These are phyloP conservation scores for Lordiphosa collinella DNA, from an alignment of 1,140 invertebrate species.

Conservation along the genomic window DNA sequence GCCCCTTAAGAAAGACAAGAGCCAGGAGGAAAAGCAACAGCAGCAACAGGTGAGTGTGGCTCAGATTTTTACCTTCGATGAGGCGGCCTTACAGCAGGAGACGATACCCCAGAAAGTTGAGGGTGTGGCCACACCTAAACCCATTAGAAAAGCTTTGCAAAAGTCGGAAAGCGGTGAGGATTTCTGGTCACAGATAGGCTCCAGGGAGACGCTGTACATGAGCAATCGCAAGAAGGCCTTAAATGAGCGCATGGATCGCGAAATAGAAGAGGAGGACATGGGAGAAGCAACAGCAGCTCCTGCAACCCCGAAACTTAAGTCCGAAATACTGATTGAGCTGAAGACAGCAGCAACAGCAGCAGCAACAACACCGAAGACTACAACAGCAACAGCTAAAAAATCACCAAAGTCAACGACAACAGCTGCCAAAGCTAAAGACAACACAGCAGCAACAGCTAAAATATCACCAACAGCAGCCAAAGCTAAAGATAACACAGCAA, in stretches of 20 bases:
- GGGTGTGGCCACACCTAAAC: conserved; percentile 58
- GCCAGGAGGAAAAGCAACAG: neutral
- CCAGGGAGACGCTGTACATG: conserved; percentile 75
- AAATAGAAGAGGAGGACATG: neutral
- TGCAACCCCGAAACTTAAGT: conserved; percentile 31
- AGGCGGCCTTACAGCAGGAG: conserved; percentile 37
- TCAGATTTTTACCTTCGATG: conserved; percentile 69
- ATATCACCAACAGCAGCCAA: neutral
- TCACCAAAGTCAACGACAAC: conserved; percentile 3
- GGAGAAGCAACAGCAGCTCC: conserved; percentile 13
- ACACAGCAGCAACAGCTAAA: neutral
- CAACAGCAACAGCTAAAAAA: conserved; percentile 11
- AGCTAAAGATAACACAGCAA: conserved; percentile 4
- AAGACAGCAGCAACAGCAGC: conserved; percentile 14
- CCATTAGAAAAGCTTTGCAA: conserved; percentile 49
- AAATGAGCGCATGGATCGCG: conserved; percentile 24
- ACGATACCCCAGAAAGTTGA: conserved; percentile 14
- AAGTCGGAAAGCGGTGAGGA: conserved; percentile 77
- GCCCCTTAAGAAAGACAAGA: conserved; percentile 40
- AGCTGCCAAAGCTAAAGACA: neutral
- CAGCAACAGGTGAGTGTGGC: conserved; percentile 41
- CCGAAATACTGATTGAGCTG: conserved; percentile 41
- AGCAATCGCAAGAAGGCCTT: conserved; percentile 66
- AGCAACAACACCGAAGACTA: neutral
- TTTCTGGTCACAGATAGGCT: conserved; percentile 75